Evolutionary conservation across 2,797 vertebrate genomes (phyloP).

Genomic region (Malacoctenus gilli): DNA sequence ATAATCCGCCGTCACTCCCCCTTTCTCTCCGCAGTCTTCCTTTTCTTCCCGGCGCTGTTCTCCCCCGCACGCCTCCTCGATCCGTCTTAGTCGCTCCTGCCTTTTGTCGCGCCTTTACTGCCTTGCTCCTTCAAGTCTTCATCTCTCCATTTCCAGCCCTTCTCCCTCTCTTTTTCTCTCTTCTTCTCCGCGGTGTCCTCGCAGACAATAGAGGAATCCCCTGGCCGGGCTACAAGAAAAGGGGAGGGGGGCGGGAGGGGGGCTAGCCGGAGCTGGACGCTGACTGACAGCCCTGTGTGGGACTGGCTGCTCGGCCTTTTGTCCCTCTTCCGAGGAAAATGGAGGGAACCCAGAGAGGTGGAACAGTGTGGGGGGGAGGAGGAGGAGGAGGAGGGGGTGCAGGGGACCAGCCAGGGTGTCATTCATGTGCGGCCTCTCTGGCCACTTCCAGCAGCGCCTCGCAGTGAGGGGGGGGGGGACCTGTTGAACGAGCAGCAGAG

Average conservation of each 20-base stretch:
- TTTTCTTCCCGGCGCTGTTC: conserved; percentile 39
- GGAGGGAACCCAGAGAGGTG: conserved; percentile 68
- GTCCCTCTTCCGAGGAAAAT: conserved; percentile 72
- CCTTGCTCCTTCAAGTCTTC: conserved; percentile 62
- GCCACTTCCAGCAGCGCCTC: conserved; percentile 28
- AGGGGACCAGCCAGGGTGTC: conserved; percentile 49
- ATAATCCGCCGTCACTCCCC: conserved; percentile 63
- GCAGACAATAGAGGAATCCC: conserved; percentile 72
- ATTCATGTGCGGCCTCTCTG: conserved; percentile 60
- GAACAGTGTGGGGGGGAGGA: conserved; percentile 29
- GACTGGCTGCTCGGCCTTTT: conserved; percentile 69
- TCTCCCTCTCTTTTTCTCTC: conserved; percentile 27
- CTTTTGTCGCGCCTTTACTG: conserved; percentile 59
- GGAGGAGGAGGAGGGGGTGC: conserved; percentile 26
- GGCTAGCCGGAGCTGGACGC: conserved; percentile 31
- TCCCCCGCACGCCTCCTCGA: conserved; percentile 36
- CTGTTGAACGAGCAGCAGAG: conserved; percentile 2
- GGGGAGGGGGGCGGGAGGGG: conserved; percentile 28
- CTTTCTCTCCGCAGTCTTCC: conserved; percentile 54
- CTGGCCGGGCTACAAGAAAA: conserved; percentile 45
- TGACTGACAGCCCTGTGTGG: conserved; percentile 77
- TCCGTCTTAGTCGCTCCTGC: conserved; percentile 61
- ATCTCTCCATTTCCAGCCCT: conserved; percentile 51
- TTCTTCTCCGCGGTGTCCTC: conserved; percentile 37
- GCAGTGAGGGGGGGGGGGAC: background rate